These are phyloP conservation scores for Scaptomyza hsui DNA, from an alignment of 1,140 invertebrate genomes.

Conservation along the genomic window DNA sequence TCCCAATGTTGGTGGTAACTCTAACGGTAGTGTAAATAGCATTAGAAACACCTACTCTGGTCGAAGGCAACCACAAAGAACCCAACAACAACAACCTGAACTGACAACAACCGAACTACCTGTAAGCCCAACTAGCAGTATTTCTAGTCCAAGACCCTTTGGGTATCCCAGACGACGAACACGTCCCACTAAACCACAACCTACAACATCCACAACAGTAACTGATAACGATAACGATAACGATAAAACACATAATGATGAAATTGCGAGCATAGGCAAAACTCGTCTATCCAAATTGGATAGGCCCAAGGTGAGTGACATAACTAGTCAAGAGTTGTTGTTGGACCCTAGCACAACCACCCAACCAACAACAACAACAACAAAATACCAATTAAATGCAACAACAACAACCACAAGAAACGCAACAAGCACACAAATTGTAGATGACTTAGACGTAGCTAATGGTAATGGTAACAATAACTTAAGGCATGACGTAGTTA, in stretches of 20 bases:
- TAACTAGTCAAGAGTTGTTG: slow-evolving; percentile 52
- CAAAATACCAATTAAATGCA: slow-evolving; percentile 33
- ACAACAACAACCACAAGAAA: slow-evolving; percentile 28
- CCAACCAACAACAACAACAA: slow-evolving; percentile 46
- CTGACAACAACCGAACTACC: slow-evolving; percentile 56
- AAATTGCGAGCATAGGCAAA: slow-evolving; percentile 57
- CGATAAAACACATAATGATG: slow-evolving; percentile 50
- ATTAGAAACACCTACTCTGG: slow-evolving; percentile 64
- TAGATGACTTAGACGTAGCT: slow-evolving; percentile 56
- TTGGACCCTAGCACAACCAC: slow-evolving; percentile 45
- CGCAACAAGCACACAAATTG: slow-evolving; percentile 15
- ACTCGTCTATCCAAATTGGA: slow-evolving; percentile 68
- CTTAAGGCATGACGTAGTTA: slow-evolving; percentile 79
- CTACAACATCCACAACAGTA: slow-evolving; percentile 27
- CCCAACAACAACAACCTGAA: slow-evolving; percentile 47
- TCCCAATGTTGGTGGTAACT: slow-evolving; percentile 53
- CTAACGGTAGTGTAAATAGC: slow-evolving; percentile 65
- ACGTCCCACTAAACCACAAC: slow-evolving; percentile 56
- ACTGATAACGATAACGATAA: slow-evolving; percentile 41
- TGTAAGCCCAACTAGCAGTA: slow-evolving; percentile 61
- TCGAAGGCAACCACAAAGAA: slow-evolving; percentile 70
- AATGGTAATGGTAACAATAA: slow-evolving; percentile 75
- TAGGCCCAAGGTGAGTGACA: slow-evolving; percentile 76
- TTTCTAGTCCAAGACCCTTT: slow-evolving; percentile 86
- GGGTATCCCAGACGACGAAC: slow-evolving; percentile 84